Evolutionary conservation across 2,888 invertebrate species (phyloP), one percentile per base, ranked within the genome.

Genomic region (Melieria crassipennis): DNA sequence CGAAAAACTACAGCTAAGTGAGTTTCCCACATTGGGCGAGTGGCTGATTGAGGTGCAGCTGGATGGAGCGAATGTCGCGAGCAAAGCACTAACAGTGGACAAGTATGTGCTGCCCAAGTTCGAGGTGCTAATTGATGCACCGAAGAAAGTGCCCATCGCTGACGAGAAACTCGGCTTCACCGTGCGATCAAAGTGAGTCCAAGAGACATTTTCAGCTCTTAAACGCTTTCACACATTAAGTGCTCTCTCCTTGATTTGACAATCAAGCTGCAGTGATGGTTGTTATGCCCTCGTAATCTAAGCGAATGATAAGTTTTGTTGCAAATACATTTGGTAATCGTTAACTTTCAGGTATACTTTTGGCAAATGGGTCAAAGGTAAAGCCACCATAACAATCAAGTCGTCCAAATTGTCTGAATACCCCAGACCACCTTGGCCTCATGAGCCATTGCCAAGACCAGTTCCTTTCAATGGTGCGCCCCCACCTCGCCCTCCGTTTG

Each of bases 291-390:
- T 43, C n/a, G 58, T 10, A 16, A 30, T 4, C 10, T 58, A 58
- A 58, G 5, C 4, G 3, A 60, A 42, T 4, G 5, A 11, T n/a
- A 9, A 30, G 10, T 4, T n/a, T 1, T 11, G n/a, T 11, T 60
- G 11, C n/a, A 58, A 42, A 16, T 42, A 58, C n/a, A 58, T 58
- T 56, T 56, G 7, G 30, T n/a, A 56, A n/a, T 16, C 30, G 7
- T n/a, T 9, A 46, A 1, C n/a, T 68, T 63, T 13, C 48, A 94
- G 94, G 78, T 94, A 95, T 82, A 92, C 92, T 75, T 94, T 93
- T 83, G 96, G 96, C 0, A 91, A 93, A 79, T 92, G 94, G 63
- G 95, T 97, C 0, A 91, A 91, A 83, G 97, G 97, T 7, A 93
- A 94, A 82, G 91, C 93, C 3, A 94, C 94, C 13, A 52, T 52